phyloP scores from a whole-genome alignment of 2,888 invertebrate species.

The Boloria euphrosyne region DNA sequence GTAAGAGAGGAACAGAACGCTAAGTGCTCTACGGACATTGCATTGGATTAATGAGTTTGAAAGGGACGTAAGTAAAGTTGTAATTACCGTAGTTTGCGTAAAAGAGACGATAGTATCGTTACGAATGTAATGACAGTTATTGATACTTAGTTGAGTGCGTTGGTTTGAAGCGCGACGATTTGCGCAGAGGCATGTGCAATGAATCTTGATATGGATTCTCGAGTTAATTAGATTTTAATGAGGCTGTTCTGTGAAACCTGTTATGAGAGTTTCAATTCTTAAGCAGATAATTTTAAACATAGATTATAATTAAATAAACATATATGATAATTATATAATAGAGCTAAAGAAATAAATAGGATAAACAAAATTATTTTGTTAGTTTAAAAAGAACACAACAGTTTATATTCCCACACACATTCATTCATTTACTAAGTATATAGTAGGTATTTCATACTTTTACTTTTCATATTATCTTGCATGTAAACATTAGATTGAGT shows the following conservation, averaged over 20 bases:
- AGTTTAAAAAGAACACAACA: too few species aligned
- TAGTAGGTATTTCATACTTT: too few species aligned
- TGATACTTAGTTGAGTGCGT: slow-evolving; percentile 58
- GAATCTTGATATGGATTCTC: slow-evolving; percentile 55
- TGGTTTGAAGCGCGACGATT: slow-evolving; percentile 38
- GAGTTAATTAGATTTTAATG: slow-evolving; percentile 76
- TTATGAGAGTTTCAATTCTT: slow-evolving; percentile 19
- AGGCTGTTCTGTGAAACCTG: slow-evolving; percentile 53
- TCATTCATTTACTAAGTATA: too few species aligned
- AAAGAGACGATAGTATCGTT: slow-evolving; percentile 76
- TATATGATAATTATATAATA: too few species aligned
- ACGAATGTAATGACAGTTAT: slow-evolving; percentile 75
- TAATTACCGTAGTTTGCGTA: slow-evolving; percentile 75
- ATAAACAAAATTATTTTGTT: too few species aligned
- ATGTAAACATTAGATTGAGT: too few species aligned
- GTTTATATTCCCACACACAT: too few species aligned
- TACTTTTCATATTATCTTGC: too few species aligned
- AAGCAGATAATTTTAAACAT: background rate
- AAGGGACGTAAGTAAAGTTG: slow-evolving; percentile 73
- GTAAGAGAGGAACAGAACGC: slow-evolving; percentile 74
- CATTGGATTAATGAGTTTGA: slow-evolving; percentile 74
- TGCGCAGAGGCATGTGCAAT: slow-evolving; percentile 56
- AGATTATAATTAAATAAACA: slow-evolving; percentile 3
- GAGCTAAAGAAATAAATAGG: too few species aligned
- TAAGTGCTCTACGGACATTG: slow-evolving; percentile 57